Conservation (phyloP, 2,888 invertebrate species). For the Nycteola revayana region DNA sequence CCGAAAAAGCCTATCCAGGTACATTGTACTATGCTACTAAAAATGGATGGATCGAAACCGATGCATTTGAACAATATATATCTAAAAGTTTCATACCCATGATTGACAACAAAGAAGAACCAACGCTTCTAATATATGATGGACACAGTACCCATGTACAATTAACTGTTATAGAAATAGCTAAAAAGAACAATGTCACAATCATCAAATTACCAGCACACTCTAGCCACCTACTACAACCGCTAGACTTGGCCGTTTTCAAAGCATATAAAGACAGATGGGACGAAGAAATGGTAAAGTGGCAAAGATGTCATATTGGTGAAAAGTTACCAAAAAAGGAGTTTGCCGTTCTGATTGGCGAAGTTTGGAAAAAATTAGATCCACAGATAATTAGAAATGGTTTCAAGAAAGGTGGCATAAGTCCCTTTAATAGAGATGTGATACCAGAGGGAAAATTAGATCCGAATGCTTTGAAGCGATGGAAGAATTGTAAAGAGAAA, state of each 20-base stretch:
- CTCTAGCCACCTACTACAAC: constrained; percentile 14
- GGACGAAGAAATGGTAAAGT: constrained; percentile 13
- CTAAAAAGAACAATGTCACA: neutral
- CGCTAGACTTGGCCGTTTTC: constrained; percentile 34
- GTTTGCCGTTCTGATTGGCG: constrained; percentile 2
- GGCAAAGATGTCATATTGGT: constrained; percentile 17
- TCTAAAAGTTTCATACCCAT: constrained; percentile 5
- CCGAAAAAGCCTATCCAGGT: constrained; percentile 10
- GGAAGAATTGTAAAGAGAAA: neutral
- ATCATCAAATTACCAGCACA: constrained; percentile 10
- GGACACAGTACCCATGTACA: constrained; percentile 7
- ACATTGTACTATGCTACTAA: constrained; percentile 10
- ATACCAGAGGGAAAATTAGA: constrained; percentile 8
- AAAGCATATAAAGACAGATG: constrained; percentile 24
- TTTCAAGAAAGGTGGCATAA: constrained; percentile 11
- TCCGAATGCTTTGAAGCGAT: constrained; percentile 1
- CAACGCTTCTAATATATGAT: constrained; percentile 4
- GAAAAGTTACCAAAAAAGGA: constrained; percentile 3
- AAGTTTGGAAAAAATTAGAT: constrained; percentile 8
- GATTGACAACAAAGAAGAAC: neutral
- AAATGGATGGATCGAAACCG: constrained; percentile 10
- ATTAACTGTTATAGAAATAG: constrained; percentile 2
- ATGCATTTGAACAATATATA: constrained; percentile 3
- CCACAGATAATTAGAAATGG: constrained; percentile 10
- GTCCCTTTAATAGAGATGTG: constrained; percentile 7